Base-by-base conservation (phyloP, 35 echinoderm and acorn worm species). In the Amphiura filiformis region DNA sequence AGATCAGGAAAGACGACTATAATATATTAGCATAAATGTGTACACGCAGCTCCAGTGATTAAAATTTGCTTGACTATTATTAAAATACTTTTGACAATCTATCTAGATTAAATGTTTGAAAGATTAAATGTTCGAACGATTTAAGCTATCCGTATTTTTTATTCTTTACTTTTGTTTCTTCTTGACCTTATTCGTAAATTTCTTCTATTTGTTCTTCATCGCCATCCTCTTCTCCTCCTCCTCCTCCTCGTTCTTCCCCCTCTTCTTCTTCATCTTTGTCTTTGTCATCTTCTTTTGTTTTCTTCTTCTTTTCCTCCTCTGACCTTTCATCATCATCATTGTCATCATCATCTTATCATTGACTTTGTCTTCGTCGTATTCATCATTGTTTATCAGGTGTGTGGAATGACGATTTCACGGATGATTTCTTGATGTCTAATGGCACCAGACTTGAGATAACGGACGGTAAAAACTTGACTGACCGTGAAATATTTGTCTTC, bases 341-440 rank as follows among this genome's bases (percentile, higher is more conserved):
- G n/a, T n/a, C n/a, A 57, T 20, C 20, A 32, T 32, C 1, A 34
- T 38, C 1, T 39, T 36, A 17, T 5, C 1, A 75, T 23, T 86
- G 17, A 76, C n/a, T 83, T n/a, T n/a, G n/a, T n/a, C n/a, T n/a
- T n/a, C n/a, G n/a, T n/a, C n/a, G n/a, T n/a, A n/a, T n/a, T n/a
- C n/a, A n/a, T n/a, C n/a, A n/a, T n/a, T n/a, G n/a, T n/a, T 86
- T 36, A 76, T n/a, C 75, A 93, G 95, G 95, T 84, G 85, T 97
- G 13, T 97, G 95, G 95, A 93, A 97, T 86, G 91, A 77, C 40
- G 86, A 97, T 78, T 40, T 88, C 1, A 78, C 39, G 9, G 87
- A 98, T 75, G 95, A 97, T 38, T 91, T 97, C 30, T 17, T 84
- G 39, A 61, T 79, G 36, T 81, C 80, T 18, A 90, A 97, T 65